These are phyloP conservation scores for Lasius fuliginosus DNA, from an alignment of 2,888 invertebrate species.

Conservation along the genomic window DNA sequence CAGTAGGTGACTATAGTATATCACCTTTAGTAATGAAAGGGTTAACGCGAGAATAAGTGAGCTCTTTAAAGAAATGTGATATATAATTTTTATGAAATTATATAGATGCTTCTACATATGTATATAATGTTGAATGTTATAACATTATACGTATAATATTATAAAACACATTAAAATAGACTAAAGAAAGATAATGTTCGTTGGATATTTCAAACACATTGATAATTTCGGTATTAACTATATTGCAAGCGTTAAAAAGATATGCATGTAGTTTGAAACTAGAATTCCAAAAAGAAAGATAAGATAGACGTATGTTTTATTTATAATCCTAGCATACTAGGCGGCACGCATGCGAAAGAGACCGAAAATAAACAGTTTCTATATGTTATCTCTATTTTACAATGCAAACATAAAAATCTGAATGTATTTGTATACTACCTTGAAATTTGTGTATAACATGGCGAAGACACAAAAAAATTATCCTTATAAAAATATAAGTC, in stretches of 20 bases:
- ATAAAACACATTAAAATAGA: background rate
- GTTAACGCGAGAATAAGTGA: background rate
- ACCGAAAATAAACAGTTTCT: conserved; percentile 3
- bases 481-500: background rate
- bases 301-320: conserved; percentile 77
- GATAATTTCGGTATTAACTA: conserved; percentile 60
- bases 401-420: background rate
- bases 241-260: conserved; percentile 77
- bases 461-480: background rate
- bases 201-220: conserved; percentile 6
- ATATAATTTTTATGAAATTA: background rate
- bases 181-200: background rate
- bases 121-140: background rate
- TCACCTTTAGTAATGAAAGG: too few relatives aligned
- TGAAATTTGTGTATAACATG: background rate
- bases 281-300: conserved; percentile 82
- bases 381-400: background rate
- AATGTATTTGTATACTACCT: background rate
- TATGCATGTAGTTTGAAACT: conserved; percentile 79
- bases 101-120: background rate
- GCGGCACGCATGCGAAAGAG: conserved; percentile 21
- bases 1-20: too few relatives aligned
- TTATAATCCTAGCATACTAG: conserved; percentile 75
- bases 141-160: background rate
- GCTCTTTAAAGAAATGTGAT: background rate